phyloP scores from a whole-genome alignment of 2,113 vertebrate species.

The Eudorcas thomsonii region DNA sequence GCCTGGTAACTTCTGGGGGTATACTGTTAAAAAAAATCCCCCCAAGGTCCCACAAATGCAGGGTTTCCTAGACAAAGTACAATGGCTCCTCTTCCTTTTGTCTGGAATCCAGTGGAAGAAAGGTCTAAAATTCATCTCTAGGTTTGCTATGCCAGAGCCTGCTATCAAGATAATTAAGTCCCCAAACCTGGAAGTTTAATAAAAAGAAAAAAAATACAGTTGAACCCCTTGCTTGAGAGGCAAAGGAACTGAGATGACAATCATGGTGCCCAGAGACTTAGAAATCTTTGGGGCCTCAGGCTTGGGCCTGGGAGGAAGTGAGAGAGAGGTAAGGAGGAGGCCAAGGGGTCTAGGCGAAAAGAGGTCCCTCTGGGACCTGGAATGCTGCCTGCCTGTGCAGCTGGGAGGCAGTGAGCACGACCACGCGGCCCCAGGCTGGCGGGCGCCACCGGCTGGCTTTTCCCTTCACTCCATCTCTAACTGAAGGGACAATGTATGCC shows the following conservation, averaged over 20 bases:
- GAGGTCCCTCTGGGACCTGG: not conserved
- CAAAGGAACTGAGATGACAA: not conserved
- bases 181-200: not conserved
- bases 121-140: not conserved
- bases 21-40: not conserved
- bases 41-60: too few species aligned
- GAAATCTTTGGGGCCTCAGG: not conserved
- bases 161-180: not conserved
- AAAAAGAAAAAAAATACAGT: not conserved
- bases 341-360: fast-evolving
- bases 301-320: not conserved
- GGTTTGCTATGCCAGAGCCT: not conserved
- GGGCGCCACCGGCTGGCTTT: fast-evolving
- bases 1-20: not conserved
- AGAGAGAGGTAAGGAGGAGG: not conserved
- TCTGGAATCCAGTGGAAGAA: not conserved
- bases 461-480: not conserved
- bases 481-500: not conserved
- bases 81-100: not conserved
- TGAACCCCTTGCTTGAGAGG: not conserved
- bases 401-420: fast-evolving
- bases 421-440: fast-evolving
- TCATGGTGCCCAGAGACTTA: not conserved
- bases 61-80: not conserved
- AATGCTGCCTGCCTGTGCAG: not conserved